phyloP scores from a whole-genome alignment of 2,797 vertebrate species.

The Muscicapa striata region DNA sequence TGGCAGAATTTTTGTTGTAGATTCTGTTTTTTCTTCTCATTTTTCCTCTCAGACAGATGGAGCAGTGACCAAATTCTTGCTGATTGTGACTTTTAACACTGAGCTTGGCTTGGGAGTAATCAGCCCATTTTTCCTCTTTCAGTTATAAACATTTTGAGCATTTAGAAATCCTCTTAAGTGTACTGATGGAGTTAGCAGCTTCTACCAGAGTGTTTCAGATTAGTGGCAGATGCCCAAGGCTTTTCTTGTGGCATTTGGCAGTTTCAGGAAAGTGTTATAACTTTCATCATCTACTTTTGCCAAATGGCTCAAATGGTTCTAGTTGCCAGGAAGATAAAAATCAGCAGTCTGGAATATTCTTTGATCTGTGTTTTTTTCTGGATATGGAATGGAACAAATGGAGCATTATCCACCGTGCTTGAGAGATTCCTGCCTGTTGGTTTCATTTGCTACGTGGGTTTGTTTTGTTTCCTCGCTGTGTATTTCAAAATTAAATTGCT shows the following conservation, averaged over 20 bases:
- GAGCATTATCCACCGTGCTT: background rate
- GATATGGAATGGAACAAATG: background rate
- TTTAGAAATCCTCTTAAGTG: conserved; percentile 20
- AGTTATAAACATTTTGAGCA: background rate
- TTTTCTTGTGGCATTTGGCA: conserved; percentile 57
- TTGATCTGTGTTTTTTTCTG: background rate
- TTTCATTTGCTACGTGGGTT: background rate
- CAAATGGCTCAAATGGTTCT: conserved; percentile 24
- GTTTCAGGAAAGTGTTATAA: conserved; percentile 27
- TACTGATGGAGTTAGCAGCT: conserved; percentile 19
- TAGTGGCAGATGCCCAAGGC: conserved; percentile 41
- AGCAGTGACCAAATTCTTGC: background rate
- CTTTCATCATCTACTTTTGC: conserved; percentile 16
- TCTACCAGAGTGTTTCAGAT: conserved; percentile 8
- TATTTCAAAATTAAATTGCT: conserved; percentile 28
- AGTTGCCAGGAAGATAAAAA: conserved; percentile 40
- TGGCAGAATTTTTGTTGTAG: background rate
- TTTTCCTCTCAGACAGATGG: background rate
- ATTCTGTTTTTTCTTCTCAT: background rate
- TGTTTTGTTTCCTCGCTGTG: background rate
- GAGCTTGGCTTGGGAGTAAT: conserved; percentile 12
- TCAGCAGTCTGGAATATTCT: conserved; percentile 32
- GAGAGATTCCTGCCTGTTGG: background rate
- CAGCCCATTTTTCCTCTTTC: background rate
- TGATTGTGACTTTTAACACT: background rate